Base-by-base conservation (phyloP, 2,888 invertebrate genomes). In the Ernsta delagoae region DNA sequence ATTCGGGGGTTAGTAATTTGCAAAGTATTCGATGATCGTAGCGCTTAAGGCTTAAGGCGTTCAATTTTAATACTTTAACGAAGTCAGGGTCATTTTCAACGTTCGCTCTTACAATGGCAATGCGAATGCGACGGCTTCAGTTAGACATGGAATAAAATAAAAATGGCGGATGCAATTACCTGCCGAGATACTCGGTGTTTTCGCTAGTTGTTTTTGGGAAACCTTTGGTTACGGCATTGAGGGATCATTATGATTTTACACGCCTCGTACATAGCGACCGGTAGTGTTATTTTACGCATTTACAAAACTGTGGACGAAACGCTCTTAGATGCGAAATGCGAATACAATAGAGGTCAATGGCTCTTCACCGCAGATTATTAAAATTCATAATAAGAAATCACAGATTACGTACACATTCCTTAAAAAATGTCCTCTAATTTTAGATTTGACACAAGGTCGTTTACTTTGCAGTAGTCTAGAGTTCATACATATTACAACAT, bases 81-180 rank as follows among this genome's bases (percentile, higher is more conserved):
- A 72, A 78, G 75, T 73, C 78, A 78, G 79, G 78, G 78, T 69
- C 71, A 65, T 70, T 75, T 69, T 63, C 74, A 76, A 81, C 74
- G 75, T 77, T 74, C 75, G 71, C 70, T 81, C 79, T 76, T 78
- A 85, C 83, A 85, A 85, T 82, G 75, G 81, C 81, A 77, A 69
- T 76, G 72, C 80, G 74, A 85, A 84, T 82, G 78, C 76, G 83
- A 84, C 83, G 83, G 79, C 80, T 75, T 78, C 74, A 70, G 71
- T 12, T 57, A 12, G 34, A 73, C 71, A 72, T 75, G 72, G 69
- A 43, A 43, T 43, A 84, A 86, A 77, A 75, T 78, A 84, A 86
- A 85, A 78, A 83, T 81, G 75, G 82, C 84, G 85, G 88, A 87
- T 82, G 83, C 87, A 83, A 85, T 88, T 85, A 85, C 77, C 78